phyloP scores from a whole-genome alignment of 2,888 invertebrate species.

The Anthrax anthrax region DNA sequence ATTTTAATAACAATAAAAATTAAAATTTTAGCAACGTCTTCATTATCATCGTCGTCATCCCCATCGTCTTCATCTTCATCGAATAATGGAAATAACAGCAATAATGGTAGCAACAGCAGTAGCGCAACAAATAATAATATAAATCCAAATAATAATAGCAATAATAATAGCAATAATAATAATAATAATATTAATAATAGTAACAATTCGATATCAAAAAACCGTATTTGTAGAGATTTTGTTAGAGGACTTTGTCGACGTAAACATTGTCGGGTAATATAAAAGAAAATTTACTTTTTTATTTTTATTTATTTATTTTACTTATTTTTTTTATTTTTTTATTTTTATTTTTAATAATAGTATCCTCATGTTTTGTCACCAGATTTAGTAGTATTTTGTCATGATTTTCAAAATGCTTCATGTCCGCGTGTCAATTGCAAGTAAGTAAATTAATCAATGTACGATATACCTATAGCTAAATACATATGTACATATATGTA shows the following conservation, averaged over 20 bases:
- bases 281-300: not conserved
- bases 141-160: not conserved
- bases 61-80: not conserved
- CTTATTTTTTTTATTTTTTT: not conserved
- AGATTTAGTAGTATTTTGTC: conserved; percentile 39
- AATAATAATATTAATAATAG: conserved; percentile 2
- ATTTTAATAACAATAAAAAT: not conserved
- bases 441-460: conserved; percentile 21
- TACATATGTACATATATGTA: not conserved
- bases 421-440: conserved; percentile 57
- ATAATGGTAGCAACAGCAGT: not conserved
- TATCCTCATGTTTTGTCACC: conserved; percentile 18
- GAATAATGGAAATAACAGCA: not conserved
- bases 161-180: conserved; percentile 2
- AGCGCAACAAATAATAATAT: not conserved
- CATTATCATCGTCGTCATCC: not conserved
- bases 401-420: conserved; percentile 57
- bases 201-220: conserved; percentile 6
- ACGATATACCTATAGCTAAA: too few relatives aligned
- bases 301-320: not conserved
- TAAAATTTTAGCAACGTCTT: not conserved
- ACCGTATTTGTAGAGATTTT: conserved; percentile 41
- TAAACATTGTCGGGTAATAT: conserved; percentile 15
- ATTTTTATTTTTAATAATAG: conserved; percentile 4
- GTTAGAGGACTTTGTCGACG: conserved; percentile 41